Percentiles rank a stretch among this genome's conserved stretches.
These are phyloP conservation scores for Pogona vitticeps DNA, from an alignment of 2,113 vertebrate species.

Conservation along the genomic window DNA sequence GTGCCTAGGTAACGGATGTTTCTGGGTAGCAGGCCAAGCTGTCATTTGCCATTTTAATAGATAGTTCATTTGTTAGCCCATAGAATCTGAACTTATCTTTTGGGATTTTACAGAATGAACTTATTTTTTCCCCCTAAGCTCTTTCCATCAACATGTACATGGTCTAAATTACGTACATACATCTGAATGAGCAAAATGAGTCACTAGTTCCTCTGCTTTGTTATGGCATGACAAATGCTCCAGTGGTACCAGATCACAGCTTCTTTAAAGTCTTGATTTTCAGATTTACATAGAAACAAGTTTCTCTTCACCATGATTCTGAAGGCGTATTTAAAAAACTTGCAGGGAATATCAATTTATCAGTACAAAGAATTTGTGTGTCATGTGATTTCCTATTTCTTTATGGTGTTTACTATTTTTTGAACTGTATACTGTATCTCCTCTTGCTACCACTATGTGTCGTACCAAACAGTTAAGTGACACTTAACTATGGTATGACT, in stretches of 20 bases:
- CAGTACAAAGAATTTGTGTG: background rate
- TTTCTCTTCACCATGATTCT: background rate
- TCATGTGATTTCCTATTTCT: background rate
- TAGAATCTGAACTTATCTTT: conserved; percentile 44
- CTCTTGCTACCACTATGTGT: background rate
- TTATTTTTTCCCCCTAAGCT: conserved; percentile 16
- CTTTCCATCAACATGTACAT: conserved; percentile 22
- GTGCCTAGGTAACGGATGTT: conserved; percentile 71
- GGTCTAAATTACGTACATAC: conserved; percentile 20
- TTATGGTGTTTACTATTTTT: background rate
- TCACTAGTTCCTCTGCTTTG: background rate
- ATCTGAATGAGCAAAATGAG: background rate
- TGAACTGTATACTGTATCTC: background rate
- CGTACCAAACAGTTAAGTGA: background rate
- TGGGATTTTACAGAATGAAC: conserved; percentile 52
- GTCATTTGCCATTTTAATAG: conserved; percentile 66
- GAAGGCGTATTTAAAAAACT: background rate
- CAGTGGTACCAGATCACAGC: background rate
- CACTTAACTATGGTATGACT: background rate
- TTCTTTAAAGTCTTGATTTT: background rate
- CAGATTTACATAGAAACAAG: background rate
- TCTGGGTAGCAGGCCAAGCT: conserved; percentile 65
- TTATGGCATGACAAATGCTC: background rate
- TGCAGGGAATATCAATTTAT: background rate
- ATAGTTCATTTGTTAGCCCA: conserved; percentile 47